These are phyloP conservation scores for Scalopus aquaticus DNA, from an alignment of 2,113 vertebrate genomes.

Conservation along the genomic window DNA sequence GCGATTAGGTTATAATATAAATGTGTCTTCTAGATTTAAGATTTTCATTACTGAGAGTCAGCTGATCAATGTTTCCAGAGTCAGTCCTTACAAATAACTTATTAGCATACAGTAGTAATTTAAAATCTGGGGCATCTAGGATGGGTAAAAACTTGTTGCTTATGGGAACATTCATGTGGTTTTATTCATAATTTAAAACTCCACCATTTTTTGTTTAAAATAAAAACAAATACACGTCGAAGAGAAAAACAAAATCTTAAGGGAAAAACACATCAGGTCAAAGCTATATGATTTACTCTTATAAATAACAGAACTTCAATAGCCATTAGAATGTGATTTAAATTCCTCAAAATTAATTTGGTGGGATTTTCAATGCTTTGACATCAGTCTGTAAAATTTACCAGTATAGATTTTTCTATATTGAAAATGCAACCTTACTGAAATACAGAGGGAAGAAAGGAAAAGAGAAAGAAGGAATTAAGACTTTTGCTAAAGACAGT, in stretches of 20 bases:
- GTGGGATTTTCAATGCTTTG: slow-evolving; percentile 32
- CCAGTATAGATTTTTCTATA: slow-evolving; percentile 15
- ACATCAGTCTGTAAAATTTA: slow-evolving; percentile 1
- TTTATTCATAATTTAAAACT: slow-evolving; percentile 61
- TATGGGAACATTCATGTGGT: neutral
- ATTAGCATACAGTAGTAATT: neutral
- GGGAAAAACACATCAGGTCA: neutral
- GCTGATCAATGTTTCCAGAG: neutral
- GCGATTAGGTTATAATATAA: neutral
- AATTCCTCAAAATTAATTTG: slow-evolving; percentile 41
- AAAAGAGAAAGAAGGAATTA: neutral
- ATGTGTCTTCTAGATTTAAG: neutral
- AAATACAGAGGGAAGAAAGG: neutral
- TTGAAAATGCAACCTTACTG: neutral
- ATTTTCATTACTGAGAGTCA: neutral
- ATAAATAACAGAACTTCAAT: slow-evolving; percentile 15
- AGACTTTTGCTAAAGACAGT: slow-evolving; percentile 36
- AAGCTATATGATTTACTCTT: slow-evolving; percentile 4
- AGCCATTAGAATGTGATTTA: slow-evolving; percentile 37
- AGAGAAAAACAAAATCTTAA: slow-evolving; percentile 21
- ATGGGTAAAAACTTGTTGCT: slow-evolving; percentile 2
- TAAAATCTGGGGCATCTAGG: neutral
- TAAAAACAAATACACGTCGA: slow-evolving; percentile 4
- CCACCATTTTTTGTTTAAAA: neutral
- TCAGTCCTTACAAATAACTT: neutral